These are phyloP conservation scores for Zele albiditarsus DNA, from an alignment of 2,888 invertebrate species.

Conservation along the genomic window DNA sequence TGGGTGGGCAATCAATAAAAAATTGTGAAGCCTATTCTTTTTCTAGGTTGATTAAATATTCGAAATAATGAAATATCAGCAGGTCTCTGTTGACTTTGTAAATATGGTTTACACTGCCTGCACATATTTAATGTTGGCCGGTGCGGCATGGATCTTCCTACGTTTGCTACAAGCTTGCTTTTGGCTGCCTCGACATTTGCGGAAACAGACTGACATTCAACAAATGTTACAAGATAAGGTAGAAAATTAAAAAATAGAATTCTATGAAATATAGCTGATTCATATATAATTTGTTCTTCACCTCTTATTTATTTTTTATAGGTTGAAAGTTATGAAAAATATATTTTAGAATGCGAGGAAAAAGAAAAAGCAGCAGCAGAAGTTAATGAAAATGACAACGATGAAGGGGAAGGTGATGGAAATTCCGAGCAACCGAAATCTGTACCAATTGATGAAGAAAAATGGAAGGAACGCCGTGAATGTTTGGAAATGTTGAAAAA, in stretches of 20 bases:
- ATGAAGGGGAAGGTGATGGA: slow-evolving; percentile 37
- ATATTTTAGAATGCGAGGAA: slow-evolving; percentile 65
- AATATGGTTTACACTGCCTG: slow-evolving; percentile 79
- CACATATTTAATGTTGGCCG: slow-evolving; percentile 78
- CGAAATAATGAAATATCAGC: slow-evolving; percentile 77
- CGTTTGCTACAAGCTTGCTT: slow-evolving; percentile 80
- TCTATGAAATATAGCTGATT: slow-evolving; percentile 16
- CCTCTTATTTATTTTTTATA: slow-evolving; percentile 42
- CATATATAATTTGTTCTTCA: not conserved
- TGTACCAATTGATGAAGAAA: slow-evolving; percentile 47
- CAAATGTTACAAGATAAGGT: slow-evolving; percentile 75
- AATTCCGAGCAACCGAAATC: slow-evolving; percentile 47
- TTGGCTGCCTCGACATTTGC: slow-evolving; percentile 78
- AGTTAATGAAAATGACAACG: slow-evolving; percentile 36
- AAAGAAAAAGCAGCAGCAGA: slow-evolving; percentile 57
- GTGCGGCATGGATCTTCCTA: slow-evolving; percentile 79
- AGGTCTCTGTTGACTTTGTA: slow-evolving; percentile 81
- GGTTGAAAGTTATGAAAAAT: slow-evolving; percentile 67
- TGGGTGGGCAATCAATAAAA: slow-evolving; percentile 24
- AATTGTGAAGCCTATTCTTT: slow-evolving; percentile 22
- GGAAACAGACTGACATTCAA: slow-evolving; percentile 76
- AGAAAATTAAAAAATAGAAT: slow-evolving; percentile 54
- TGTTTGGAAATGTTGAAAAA: slow-evolving; percentile 68
- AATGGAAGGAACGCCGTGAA: slow-evolving; percentile 68
- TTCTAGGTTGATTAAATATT: slow-evolving; percentile 44